Percentiles rank a stretch among this genome's conserved stretches.
These are phyloP conservation scores for Sialis lutaria DNA, from an alignment of 2,888 invertebrate genomes.

Conservation along the genomic window DNA sequence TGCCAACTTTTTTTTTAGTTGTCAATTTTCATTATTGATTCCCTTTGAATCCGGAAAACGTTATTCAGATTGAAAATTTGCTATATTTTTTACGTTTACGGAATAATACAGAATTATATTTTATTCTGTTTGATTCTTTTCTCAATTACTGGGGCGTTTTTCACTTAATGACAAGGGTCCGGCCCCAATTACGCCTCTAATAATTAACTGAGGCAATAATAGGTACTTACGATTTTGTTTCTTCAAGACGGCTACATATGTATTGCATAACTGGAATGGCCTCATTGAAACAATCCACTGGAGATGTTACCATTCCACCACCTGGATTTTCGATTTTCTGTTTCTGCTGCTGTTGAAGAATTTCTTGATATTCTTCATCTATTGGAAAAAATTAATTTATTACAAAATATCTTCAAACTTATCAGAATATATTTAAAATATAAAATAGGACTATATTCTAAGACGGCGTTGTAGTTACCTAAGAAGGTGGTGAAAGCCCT, in stretches of 20 bases:
- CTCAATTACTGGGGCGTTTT: neutral
- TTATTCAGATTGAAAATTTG: no score
- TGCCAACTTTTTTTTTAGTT: no score
- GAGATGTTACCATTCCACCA: constrained; percentile 39
- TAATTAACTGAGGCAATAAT: no score
- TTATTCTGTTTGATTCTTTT: no score
- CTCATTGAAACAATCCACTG: constrained; percentile 76
- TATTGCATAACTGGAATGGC: constrained; percentile 81
- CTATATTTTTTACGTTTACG: no score
- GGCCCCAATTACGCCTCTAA: no score
- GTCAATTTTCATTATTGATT: no score
- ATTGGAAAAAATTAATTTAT: constrained; percentile 9
- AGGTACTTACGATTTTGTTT: constrained; percentile 49
- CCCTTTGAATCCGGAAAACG: no score
- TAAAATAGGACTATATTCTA: no score
- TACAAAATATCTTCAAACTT: no score
- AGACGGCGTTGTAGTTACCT: constrained; percentile 27
- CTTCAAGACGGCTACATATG: constrained; percentile 68
- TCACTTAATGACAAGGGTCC: neutral
- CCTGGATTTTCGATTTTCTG: constrained; percentile 29
- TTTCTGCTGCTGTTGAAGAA: constrained; percentile 32
- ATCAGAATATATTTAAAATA: no score
- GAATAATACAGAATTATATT: no score
- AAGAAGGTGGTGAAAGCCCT: constrained; percentile 71
- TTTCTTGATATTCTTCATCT: constrained; percentile 66